Base-by-base conservation (phyloP, 1,140 invertebrate genomes). In the Cepaea nemoralis region DNA sequence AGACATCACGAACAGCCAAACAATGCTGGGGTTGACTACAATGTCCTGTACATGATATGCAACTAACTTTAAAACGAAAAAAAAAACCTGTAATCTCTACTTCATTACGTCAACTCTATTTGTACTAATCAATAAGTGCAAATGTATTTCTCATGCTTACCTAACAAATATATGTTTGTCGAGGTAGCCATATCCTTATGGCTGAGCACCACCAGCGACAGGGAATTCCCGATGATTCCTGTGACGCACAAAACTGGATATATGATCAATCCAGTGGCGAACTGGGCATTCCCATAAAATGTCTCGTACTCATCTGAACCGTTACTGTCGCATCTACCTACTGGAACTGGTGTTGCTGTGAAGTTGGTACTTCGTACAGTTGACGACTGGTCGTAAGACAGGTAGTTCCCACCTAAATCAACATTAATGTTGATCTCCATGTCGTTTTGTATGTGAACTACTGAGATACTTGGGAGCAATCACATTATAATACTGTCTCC, bases 201-300 rank as follows among this genome's bases (percentile, higher is more conserved):
- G 81, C 94, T 95, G 80, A 96, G 92, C 79, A 96, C 95, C 83
- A 95, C 93, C 81, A 96, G 94, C 40, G 95, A 94, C 45, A 95
- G 92, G 35, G 93, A 92, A 90, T 96, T 96, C 45, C 95, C 95
- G 76, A 94, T 91, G 42, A 95, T 93, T 80, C 95, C 95, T 50
- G 95, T 92, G 82, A 94, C 91, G 84, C 95, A 93, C 78, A 95
- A 91, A 40, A 95, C 92, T 31, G 95, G 95, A 80, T 95, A 94
- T 66, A 95, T 91, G 59, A 95, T 87, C 0, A 91, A 82, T 40
- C 90, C 91, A 0, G 90, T 91, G 10, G 91, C 85, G 71, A 88
- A 87, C 75, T 90, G 90, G 3, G 91, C 89, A n/a, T 83, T 85
- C 27, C 86, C 80, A 81, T 90, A 91, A 73, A 91, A 91, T 24